These are phyloP conservation scores for Drosophila quasianomalipes DNA, from an alignment of 2,888 invertebrate genomes.

Conservation along the genomic window DNA sequence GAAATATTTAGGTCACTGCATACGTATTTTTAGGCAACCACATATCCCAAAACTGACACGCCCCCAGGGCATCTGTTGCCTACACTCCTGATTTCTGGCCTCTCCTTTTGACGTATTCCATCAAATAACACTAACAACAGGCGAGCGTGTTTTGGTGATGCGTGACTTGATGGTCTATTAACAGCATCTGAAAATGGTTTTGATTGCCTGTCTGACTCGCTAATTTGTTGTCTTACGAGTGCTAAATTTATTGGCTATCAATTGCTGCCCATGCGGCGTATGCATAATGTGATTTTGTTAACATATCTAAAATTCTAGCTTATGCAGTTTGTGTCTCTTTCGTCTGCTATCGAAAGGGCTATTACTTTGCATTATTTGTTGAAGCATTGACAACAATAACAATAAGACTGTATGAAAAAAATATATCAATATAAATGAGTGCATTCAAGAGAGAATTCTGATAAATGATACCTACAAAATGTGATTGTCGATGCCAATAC, in stretches of 20 bases:
- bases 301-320: not conserved
- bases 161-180: conserved; percentile 35
- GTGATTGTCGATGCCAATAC: not conserved
- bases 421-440: not conserved
- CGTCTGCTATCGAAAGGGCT: not conserved
- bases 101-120: conserved; percentile 45
- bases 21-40: conserved; percentile 63
- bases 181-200: conserved; percentile 27
- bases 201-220: conserved; percentile 55
- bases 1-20: conserved; percentile 71
- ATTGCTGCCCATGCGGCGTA: conserved; percentile 8
- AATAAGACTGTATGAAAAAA: not conserved
- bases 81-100: conserved; percentile 6
- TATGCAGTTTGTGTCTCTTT: not conserved
- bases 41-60: conserved; percentile 16
- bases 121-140: conserved; percentile 30
- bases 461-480: conserved; percentile 1
- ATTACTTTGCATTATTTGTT: not conserved
- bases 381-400: not conserved
- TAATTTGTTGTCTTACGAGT: conserved; percentile 55
- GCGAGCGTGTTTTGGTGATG: conserved; percentile 3
- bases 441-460: not conserved
- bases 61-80: conserved; percentile 28
- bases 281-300: conserved; percentile 20
- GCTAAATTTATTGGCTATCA: conserved; percentile 29